Conservation (phyloP, 2,113 vertebrate genomes). For the Nibea albiflora region DNA sequence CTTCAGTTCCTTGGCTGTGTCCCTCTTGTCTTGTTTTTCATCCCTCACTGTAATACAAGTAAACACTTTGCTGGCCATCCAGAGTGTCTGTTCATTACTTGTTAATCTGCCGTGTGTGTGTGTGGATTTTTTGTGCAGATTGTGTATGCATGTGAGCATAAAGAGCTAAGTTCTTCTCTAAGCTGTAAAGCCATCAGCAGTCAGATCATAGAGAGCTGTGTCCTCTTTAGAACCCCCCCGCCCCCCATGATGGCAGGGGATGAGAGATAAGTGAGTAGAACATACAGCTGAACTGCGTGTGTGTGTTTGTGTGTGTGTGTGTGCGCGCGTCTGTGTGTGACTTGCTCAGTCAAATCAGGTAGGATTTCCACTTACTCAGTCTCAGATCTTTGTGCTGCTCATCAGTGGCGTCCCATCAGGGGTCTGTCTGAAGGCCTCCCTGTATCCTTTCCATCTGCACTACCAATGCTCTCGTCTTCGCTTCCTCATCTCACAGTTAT, state of each 20-base stretch:
- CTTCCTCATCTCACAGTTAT: constrained; percentile 32
- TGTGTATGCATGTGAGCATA: not conserved
- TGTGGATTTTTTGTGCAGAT: constrained; percentile 2
- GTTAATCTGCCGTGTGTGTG: constrained; percentile 52
- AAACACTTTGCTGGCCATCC: constrained; percentile 19
- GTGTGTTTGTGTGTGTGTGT: not conserved
- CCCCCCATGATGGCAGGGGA: constrained; percentile 23
- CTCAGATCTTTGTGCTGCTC: constrained; percentile 39
- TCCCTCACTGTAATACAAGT: constrained; percentile 35
- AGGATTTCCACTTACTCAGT: constrained; percentile 41
- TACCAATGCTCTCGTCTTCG: constrained; percentile 28
- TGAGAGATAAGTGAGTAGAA: constrained; percentile 16
- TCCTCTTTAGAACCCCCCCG: constrained; percentile 23
- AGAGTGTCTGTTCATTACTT: constrained; percentile 45
- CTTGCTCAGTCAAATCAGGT: constrained; percentile 30
- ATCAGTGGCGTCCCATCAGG: constrained; percentile 33
- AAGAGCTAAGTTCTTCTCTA: constrained; percentile 40
- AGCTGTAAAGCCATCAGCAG: constrained; percentile 62
- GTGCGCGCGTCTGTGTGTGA: constrained; percentile 22
- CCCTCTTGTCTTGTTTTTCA: constrained; percentile 34
- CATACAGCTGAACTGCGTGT: not conserved
- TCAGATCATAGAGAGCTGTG: constrained; percentile 47
- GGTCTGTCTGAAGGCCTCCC: constrained; percentile 24
- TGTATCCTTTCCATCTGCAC: constrained; percentile 41
- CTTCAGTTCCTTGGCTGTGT: constrained; percentile 9